Percentiles rank a stretch among this genome's conserved stretches.
Evolutionary conservation across 2,888 invertebrate species (phyloP).

Genomic region (Drosophila ustulata): DNA sequence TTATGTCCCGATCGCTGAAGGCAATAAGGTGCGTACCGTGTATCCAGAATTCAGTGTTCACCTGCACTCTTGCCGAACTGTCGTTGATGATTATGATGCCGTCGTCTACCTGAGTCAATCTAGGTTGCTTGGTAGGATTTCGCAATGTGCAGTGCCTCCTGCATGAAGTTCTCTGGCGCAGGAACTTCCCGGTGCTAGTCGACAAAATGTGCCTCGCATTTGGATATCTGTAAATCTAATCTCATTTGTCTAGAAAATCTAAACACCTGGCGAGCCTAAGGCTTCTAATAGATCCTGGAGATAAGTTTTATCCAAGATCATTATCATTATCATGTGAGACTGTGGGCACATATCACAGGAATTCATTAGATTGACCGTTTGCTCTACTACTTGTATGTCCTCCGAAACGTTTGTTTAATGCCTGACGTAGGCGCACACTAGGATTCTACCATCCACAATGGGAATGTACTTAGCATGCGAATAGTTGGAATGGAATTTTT

Average conservation of each 20-base stretch:
- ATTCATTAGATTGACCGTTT: conserved; percentile 10
- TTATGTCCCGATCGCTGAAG: neutral
- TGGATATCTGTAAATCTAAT: too few relatives aligned
- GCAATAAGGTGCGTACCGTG: conserved; percentile 3
- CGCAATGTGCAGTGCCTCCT: neutral
- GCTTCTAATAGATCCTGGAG: conserved; percentile 3
- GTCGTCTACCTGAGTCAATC: neutral
- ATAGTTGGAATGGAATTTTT: conserved; percentile 15
- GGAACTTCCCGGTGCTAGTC: conserved; percentile 1
- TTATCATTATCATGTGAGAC: conserved; percentile 28
- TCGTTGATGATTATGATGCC: conserved; percentile 8
- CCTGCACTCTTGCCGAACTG: neutral
- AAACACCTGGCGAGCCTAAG: neutral
- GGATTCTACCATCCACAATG: conserved; percentile 23
- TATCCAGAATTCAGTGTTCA: neutral
- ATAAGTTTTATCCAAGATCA: conserved; percentile 24
- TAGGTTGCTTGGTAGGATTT: neutral
- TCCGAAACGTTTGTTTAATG: conserved; percentile 12
- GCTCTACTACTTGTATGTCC: neutral
- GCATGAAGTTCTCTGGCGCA: conserved; percentile 20
- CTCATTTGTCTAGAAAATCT: too few relatives aligned
- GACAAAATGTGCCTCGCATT: conserved; percentile 9
- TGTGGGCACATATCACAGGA: conserved; percentile 19
- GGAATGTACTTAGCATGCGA: conserved; percentile 25
- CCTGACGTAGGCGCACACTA: conserved; percentile 16